Base-by-base conservation (phyloP, 92 coral and sea anemone species). In the Palythoa caribaeorum region DNA sequence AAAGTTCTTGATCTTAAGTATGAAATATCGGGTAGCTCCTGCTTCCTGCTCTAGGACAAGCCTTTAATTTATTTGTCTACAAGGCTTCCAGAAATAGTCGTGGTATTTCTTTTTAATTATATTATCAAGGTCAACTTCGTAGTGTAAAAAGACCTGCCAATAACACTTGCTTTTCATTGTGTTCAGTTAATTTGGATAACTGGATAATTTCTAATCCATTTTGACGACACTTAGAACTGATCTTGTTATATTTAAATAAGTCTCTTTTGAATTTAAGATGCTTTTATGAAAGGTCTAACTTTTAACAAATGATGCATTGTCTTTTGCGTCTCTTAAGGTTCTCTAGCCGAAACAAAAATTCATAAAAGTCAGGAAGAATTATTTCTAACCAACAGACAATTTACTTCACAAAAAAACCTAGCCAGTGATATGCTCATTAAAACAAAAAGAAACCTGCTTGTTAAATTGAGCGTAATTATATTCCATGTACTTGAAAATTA, bases 121-220 rank as follows among this genome's bases (percentile, higher is more conserved):
- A 73, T 73, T 73, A 73, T 73, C 78, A 48, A 73, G 78, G 52
- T 76, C 15, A 7, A 76, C 17, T 76, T 52, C 37, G 47, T 47
- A 53, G 80, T 48, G 80, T 48, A 38, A 76, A 76, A 48, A 76
- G 80, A 38, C 28, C 20, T 38, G 19, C 48, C 80, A 76, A 76
- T 17, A 21, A 19, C 35, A 53, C 60, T 2, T 51, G 40, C 80
- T 76, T 52, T 50, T 48, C 28, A 76, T 76, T 50, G 80, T 17
- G n/a, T 76, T 76, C 60, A 76, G 60, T 51, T 19, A 44, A 20
- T 40, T 55, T 12, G 59, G 39, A 60, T 62, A 62, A 60, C 84
- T 60, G 71, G 73, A 38, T 80, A 80, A 60, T 60, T 80, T 37
- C 28, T 37, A n/a, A 57, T 59, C 84, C 48, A 59, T 62, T 79